These are phyloP conservation scores for Corbicula japonica DNA, from an alignment of 2,888 invertebrate genomes.

Conservation along the genomic window DNA sequence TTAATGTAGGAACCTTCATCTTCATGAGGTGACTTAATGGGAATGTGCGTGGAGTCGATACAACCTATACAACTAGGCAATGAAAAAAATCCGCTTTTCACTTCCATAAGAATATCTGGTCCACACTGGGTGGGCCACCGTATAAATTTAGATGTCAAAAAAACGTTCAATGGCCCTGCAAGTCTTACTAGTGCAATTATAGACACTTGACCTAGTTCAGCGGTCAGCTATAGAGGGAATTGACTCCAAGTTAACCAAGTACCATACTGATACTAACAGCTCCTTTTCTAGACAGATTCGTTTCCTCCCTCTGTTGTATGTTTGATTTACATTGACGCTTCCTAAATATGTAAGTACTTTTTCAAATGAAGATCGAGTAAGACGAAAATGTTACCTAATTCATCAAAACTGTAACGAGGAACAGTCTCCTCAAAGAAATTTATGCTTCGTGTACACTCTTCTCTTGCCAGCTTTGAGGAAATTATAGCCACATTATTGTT, in stretches of 20 bases:
- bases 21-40: background rate
- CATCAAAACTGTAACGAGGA: constrained; percentile 1
- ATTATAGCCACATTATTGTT: too few relatives aligned
- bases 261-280: constrained; percentile 7
- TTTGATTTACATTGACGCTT: background rate
- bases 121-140: background rate
- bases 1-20: constrained; percentile 1
- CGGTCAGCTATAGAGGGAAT: constrained; percentile 7
- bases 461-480: background rate
- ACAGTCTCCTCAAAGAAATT: constrained; percentile 1
- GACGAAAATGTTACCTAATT: background rate
- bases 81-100: background rate
- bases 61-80: background rate
- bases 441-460: background rate
- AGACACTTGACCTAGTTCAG: constrained; percentile 6
- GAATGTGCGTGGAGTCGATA: background rate
- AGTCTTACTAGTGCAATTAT: background rate
- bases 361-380: constrained; percentile 6
- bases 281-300: background rate
- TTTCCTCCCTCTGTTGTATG: background rate
- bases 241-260: constrained; percentile 10
- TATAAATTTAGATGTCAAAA: background rate
- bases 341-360: constrained; percentile 10
- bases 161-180: background rate
- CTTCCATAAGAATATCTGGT: background rate